Base-by-base conservation (phyloP, 2,888 invertebrate species). In the Adela reaumurella region DNA sequence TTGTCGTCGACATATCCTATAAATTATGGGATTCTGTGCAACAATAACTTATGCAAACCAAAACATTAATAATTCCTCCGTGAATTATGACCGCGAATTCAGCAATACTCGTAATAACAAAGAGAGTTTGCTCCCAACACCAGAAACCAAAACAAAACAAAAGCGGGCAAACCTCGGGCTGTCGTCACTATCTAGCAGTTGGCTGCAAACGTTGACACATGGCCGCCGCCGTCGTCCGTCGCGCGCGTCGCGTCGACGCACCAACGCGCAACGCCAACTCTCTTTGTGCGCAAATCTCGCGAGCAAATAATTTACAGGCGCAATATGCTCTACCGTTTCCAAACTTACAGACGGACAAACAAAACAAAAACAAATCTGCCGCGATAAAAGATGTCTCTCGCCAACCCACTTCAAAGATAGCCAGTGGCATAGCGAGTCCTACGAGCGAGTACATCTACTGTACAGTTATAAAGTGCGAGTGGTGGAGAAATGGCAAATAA, bases 231-330 rank as follows among this genome's bases (percentile, higher is more conserved):
- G n/a, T n/a, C n/a, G n/a, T n/a, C n/a, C n/a, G n/a, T n/a, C n/a
- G n/a, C n/a, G n/a, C n/a, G n/a, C n/a, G n/a, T n/a, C n/a, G n/a
- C n/a, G n/a, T n/a, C n/a, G n/a, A n/a, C n/a, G n/a, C n/a, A n/a
- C n/a, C n/a, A n/a, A n/a, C n/a, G n/a, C n/a, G n/a, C n/a, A n/a
- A n/a, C n/a, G n/a, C n/a, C n/a, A 70, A 66, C 68, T 70, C 74
- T 35, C 35, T 74, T 73, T 76, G 71, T 74, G 71, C 71, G 74
- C 77, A 76, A 76, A 74, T 76, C 74, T 74, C 70, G 67, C 67
- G 59, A 63, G 58, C 68, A 63, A 68, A 76, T 74, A 74, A 77
- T 72, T 78, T 72, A 76, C 69, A 65, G 64, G 65, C 68, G 68
- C 74, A 72, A 70, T 74, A 72, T 74, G 68, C 68, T 63, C 59